These are phyloP conservation scores for Echeneis naucrates DNA, from an alignment of 2,797 vertebrate species.

Conservation along the genomic window DNA sequence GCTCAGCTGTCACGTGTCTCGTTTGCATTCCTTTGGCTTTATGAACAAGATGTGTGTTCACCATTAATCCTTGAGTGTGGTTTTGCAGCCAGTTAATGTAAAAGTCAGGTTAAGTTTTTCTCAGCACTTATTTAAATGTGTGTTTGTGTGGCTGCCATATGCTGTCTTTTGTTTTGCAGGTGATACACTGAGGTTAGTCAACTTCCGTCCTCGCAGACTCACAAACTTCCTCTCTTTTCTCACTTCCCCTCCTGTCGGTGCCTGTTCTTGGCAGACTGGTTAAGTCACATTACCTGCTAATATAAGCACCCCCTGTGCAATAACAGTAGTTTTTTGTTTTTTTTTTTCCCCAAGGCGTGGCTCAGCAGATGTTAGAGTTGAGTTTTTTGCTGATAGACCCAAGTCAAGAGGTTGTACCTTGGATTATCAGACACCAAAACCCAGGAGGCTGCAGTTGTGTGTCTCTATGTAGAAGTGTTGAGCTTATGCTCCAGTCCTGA, in stretches of 20 bases:
- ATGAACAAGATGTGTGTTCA: constrained; percentile 2
- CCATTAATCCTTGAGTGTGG: neutral
- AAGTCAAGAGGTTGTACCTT: constrained; percentile 14
- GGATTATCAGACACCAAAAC: constrained; percentile 24
- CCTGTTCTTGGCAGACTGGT: constrained; percentile 69
- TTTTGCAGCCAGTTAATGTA: neutral
- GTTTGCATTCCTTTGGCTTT: constrained; percentile 58
- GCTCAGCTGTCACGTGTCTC: constrained; percentile 46
- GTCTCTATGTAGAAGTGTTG: constrained; percentile 10
- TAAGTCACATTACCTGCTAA: constrained; percentile 64
- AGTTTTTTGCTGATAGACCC: constrained; percentile 18
- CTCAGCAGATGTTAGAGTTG: constrained; percentile 31
- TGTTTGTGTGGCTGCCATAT: constrained; percentile 8
- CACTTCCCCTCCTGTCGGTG: constrained; percentile 59
- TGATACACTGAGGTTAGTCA: constrained; percentile 69
- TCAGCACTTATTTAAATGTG: neutral
- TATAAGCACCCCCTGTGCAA: constrained; percentile 11
- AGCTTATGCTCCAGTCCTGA: neutral
- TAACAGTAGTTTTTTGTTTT: constrained; percentile 3
- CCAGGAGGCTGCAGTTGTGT: constrained; percentile 13
- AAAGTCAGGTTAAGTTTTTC: neutral
- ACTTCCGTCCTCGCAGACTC: constrained; percentile 65
- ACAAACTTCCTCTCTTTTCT: constrained; percentile 65
- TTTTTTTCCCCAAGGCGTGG: constrained; percentile 48
- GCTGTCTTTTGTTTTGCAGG: constrained; percentile 43